phyloP scores from a whole-genome alignment of 2,888 invertebrate species.

The Epinotia demarniana region DNA sequence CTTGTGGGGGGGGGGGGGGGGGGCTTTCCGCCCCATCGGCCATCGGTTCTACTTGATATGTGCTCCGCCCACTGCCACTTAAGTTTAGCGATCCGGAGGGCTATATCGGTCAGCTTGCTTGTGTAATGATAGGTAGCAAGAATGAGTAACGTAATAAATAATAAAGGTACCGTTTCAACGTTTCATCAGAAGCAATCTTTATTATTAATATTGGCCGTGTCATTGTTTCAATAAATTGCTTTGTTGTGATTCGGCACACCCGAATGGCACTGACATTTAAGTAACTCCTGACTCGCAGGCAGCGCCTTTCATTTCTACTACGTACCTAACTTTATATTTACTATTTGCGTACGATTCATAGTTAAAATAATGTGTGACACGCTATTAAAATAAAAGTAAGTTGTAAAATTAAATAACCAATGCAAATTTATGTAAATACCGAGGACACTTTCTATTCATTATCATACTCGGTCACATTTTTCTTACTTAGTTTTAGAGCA shows the following conservation, averaged over 20 bases:
- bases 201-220: conserved; percentile 33
- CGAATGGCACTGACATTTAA: conserved; percentile 51
- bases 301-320: conserved; percentile 37
- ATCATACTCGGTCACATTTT: conserved; percentile 31
- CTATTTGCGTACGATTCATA: background rate
- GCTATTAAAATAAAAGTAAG: conserved; percentile 24
- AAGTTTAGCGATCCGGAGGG: no score
- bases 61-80: no score
- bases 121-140: background rate
- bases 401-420: conserved; percentile 20
- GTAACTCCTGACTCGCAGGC: conserved; percentile 30
- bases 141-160: conserved; percentile 11
- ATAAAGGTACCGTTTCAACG: background rate
- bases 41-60: no score
- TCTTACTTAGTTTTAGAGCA: background rate
- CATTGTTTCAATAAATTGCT: conserved; percentile 30
- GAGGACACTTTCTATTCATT: conserved; percentile 35
- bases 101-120: background rate
- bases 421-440: conserved; percentile 36
- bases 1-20: no score
- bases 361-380: background rate
- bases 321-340: conserved; percentile 18
- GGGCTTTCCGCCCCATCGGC: no score
- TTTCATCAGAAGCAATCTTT: background rate
- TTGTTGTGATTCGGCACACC: conserved; percentile 50